Conservation (phyloP, 2,888 invertebrate species). For the Drosophila falleni region DNA sequence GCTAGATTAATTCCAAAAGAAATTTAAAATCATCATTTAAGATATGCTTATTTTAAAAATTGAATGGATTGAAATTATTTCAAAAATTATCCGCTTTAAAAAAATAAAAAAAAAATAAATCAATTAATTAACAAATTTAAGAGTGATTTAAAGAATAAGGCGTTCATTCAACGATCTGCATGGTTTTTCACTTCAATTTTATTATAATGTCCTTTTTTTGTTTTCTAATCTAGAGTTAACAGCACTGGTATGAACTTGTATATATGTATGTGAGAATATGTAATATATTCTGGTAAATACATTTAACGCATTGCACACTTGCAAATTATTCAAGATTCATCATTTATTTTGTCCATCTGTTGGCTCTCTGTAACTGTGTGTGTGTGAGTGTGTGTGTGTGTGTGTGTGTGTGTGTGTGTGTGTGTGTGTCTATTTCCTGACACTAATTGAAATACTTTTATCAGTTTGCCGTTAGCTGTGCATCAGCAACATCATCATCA, state of each 20-base stretch:
- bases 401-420: slow-evolving; percentile 1
- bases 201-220: too few relatives aligned
- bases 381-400: slow-evolving; percentile 8
- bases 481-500: slow-evolving; percentile 24
- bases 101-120: too few relatives aligned
- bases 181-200: too few relatives aligned
- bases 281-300: slow-evolving; percentile 21
- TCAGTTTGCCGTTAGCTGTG: slow-evolving; percentile 53
- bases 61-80: too few relatives aligned
- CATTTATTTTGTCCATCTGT: slow-evolving; percentile 44
- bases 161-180: too few relatives aligned
- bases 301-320: slow-evolving; percentile 38
- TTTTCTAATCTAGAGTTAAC: not conserved
- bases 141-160: too few relatives aligned
- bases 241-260: not conserved
- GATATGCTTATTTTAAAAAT: too few relatives aligned
- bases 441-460: slow-evolving; percentile 81
- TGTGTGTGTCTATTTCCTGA: slow-evolving; percentile 59
- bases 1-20: too few relatives aligned
- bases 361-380: slow-evolving; percentile 2
- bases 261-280: not conserved
- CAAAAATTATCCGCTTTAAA: too few relatives aligned
- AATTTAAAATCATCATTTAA: too few relatives aligned
- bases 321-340: slow-evolving; percentile 68
- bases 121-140: too few relatives aligned